These are phyloP conservation scores for Liposcelis brunnea DNA, from an alignment of 2,888 invertebrate genomes.

Conservation along the genomic window DNA sequence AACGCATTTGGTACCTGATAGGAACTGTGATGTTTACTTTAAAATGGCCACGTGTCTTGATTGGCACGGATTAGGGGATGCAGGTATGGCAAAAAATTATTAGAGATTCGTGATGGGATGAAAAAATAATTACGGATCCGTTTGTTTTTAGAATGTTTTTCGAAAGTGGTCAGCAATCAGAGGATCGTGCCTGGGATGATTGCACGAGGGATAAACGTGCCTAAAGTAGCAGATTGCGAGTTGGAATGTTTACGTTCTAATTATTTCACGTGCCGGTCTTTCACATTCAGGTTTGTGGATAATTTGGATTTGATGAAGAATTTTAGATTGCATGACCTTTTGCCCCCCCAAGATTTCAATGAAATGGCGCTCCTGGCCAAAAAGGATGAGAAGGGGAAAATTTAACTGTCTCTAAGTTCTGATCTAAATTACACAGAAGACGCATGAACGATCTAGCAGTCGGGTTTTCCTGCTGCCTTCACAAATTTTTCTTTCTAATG, in stretches of 20 bases:
- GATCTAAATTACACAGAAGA: too few species aligned
- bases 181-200: conserved; percentile 17
- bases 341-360: too few species aligned
- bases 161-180: background rate
- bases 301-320: conserved; percentile 11
- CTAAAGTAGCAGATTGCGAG: conserved; percentile 41
- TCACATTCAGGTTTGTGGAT: conserved; percentile 46
- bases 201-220: conserved; percentile 12
- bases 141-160: conserved; percentile 5
- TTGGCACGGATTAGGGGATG: too few species aligned
- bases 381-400: too few species aligned
- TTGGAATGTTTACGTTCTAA: conserved; percentile 55
- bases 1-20: conserved; percentile 1
- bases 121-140: too few species aligned
- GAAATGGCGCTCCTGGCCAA: too few species aligned
- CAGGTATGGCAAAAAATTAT: too few species aligned
- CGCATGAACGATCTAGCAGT: too few species aligned
- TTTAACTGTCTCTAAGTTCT: too few species aligned
- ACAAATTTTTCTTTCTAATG: conserved; percentile 11
- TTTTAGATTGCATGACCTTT: too few species aligned
- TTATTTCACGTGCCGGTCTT: conserved; percentile 61
- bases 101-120: too few species aligned
- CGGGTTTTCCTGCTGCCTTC: too few species aligned
- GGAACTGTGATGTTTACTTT: conserved; percentile 4
- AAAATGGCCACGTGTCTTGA: background rate